phyloP scores from a whole-genome alignment of 1,140 invertebrate species.

The Matsumurasca onukii region DNA sequence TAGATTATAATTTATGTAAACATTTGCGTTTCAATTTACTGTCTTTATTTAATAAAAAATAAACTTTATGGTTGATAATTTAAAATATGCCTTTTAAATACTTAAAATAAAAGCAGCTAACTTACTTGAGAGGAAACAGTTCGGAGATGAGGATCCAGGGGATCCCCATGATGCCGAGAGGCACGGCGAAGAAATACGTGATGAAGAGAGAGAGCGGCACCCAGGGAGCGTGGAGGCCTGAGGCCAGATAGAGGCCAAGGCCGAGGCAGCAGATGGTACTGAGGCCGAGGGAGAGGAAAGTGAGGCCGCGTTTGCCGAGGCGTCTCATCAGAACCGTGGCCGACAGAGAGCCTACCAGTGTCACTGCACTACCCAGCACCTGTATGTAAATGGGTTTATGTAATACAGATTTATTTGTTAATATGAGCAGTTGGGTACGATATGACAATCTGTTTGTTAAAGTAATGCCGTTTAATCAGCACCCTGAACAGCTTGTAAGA shows the following conservation, averaged over 20 bases:
- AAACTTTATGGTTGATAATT: background rate
- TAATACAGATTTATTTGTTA: conserved; percentile 16
- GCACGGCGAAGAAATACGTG: conserved; percentile 34
- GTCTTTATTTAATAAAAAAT: conserved; percentile 31
- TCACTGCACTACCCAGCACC: conserved; percentile 25
- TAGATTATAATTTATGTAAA: too few relatives aligned
- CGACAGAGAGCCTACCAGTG: conserved; percentile 17
- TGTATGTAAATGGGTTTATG: too few relatives aligned
- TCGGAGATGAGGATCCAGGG: conserved; percentile 44
- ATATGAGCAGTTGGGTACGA: background rate
- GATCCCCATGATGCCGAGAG: conserved; percentile 39
- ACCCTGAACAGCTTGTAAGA: too few relatives aligned
- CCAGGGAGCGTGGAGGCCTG: conserved; percentile 26
- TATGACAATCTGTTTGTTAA: conserved; percentile 6
- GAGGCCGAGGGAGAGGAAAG: conserved; percentile 38
- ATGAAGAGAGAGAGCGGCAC: conserved; percentile 38
- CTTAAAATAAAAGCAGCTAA: background rate
- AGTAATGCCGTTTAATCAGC: background rate
- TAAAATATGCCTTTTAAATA: background rate
- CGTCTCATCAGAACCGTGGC: conserved; percentile 31
- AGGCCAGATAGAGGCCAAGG: conserved; percentile 35
- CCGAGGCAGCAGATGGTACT: conserved; percentile 36
- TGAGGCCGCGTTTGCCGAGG: conserved; percentile 46
- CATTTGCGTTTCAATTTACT: background rate
- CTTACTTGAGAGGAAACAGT: conserved; percentile 43